These are phyloP conservation scores for Ivindomyrus marchei DNA, from an alignment of 2,113 vertebrate species.

Conservation along the genomic window DNA sequence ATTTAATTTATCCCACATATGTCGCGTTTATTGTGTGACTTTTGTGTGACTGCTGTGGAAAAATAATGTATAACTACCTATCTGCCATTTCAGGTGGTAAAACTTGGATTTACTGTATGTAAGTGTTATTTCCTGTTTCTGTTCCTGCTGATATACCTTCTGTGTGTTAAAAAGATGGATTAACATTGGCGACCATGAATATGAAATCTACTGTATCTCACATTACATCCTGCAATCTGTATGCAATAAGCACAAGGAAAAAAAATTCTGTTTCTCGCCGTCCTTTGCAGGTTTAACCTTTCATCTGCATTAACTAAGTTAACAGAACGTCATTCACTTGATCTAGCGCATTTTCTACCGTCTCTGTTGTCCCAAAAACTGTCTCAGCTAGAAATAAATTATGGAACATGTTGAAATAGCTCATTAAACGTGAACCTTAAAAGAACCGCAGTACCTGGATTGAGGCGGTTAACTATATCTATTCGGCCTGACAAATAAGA, in stretches of 20 bases:
- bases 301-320: not conserved
- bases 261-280: not conserved
- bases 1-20: not conserved
- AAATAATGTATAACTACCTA: not conserved
- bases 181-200: not conserved
- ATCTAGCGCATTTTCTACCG: not conserved
- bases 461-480: not conserved
- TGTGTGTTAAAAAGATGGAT: not conserved
- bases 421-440: not conserved
- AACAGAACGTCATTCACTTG: not conserved
- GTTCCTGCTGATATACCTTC: not conserved
- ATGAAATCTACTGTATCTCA: not conserved
- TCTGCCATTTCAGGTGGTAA: not conserved
- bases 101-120: not conserved
- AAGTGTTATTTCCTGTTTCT: not conserved
- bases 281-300: not conserved
- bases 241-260: not conserved
- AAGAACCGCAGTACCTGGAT: not conserved
- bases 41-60: not conserved
- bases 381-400: not conserved
- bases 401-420: not conserved
- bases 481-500: constrained; percentile 17
- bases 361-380: not conserved
- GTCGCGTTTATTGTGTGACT: not conserved
- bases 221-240: not conserved